Evolutionary conservation across 2,888 invertebrate species (phyloP), one percentile per base, ranked within the genome.

Genomic region (Merodon equestris): DNA sequence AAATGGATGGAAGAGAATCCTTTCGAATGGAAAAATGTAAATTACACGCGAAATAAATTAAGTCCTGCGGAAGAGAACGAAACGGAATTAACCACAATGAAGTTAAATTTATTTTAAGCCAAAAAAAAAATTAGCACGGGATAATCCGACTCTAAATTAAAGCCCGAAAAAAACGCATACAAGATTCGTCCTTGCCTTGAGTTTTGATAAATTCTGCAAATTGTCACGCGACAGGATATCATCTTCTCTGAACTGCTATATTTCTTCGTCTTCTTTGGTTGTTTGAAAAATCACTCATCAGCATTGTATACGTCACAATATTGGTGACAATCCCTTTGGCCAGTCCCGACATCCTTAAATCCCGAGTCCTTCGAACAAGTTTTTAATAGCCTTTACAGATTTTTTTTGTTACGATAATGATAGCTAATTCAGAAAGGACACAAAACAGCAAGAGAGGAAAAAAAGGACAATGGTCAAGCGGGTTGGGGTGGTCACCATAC

Each of bases 21-120:
- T 76, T 76, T 76, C 76, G 54, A 71, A 71, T 60, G 76, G 76
- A 76, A 76, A 76, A 76, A 71, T 71, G 71, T 71, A 76, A 76
- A 76, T 71, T 66, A 71, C 71, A 76, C 76, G 71, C 76, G 76
- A 76, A 76, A 75, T 75, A 71, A 76, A 71, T 71, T 76, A 36
- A 71, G 50, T 76, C 71, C 76, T 71, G 76, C 64, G 71, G 71
- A 76, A 71, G 38, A 64, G 47, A 64, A 63, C 50, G 56, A 68
- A 61, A 47, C 54, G 14, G 27, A 74, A 61, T 61, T 61, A 73
- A 66, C 72, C 58, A n/a, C 66, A 58, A 40, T n/a, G 36, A 48
- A 27, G 27, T 7, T 27, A 50, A 19, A 12, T 56, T 48, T 15
- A 18, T 27, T 47, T 34, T 17, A 19, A 27, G 27, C 27, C 2